These are phyloP conservation scores for Gnathochromis pfefferi DNA, from an alignment of 2,113 vertebrate genomes.

Conservation along the genomic window DNA sequence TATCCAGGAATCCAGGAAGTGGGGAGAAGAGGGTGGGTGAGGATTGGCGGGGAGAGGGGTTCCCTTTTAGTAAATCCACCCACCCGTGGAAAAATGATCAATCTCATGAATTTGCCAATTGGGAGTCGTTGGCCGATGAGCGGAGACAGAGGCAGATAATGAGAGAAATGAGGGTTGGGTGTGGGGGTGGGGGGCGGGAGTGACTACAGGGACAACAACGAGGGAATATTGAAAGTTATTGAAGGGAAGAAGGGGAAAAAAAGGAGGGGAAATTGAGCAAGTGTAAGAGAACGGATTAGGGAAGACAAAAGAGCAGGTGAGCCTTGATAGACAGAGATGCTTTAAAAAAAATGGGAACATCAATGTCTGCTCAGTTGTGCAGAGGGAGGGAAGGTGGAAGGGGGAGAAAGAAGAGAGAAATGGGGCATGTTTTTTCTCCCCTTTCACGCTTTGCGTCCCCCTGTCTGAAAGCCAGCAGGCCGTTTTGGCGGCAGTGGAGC, in stretches of 20 bases:
- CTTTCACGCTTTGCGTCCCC: conserved; percentile 43
- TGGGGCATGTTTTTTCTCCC: conserved; percentile 14
- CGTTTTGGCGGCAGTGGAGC: conserved; percentile 31
- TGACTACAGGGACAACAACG: not conserved
- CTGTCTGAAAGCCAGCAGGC: conserved; percentile 33
- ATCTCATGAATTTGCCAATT: conserved; percentile 59
- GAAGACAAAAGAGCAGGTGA: conserved; percentile 51
- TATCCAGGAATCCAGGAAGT: not conserved
- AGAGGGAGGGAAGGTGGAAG: not conserved
- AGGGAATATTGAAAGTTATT: conserved; percentile 18
- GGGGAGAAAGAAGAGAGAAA: not conserved
- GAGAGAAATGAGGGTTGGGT: not conserved
- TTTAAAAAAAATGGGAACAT: not conserved
- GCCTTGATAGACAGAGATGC: conserved; percentile 20
- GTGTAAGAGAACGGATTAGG: conserved; percentile 8
- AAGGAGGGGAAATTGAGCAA: not conserved
- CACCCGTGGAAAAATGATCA: conserved; percentile 57
- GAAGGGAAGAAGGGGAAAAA: not conserved
- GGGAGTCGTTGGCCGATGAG: conserved; percentile 49
- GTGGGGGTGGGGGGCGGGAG: not conserved
- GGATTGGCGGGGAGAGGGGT: not conserved
- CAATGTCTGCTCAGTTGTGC: not conserved
- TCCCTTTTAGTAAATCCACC: conserved; percentile 40
- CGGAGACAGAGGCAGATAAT: conserved; percentile 39
- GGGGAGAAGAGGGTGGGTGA: not conserved